These are phyloP conservation scores for Trichopoda pennipes DNA, from an alignment of 2,888 invertebrate genomes.

Conservation along the genomic window DNA sequence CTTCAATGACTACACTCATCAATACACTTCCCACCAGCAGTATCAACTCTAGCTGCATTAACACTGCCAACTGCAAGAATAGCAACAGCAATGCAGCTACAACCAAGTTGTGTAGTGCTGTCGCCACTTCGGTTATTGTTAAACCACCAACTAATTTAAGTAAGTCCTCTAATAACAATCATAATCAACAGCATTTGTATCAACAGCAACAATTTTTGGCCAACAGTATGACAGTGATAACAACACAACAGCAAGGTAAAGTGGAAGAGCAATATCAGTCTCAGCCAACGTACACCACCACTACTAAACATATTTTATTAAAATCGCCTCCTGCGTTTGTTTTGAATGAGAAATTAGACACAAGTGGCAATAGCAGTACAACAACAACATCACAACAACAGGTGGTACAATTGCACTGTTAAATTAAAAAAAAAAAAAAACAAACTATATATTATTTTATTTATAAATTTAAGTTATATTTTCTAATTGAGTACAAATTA, in stretches of 20 bases:
- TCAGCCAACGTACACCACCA: slow-evolving; percentile 63
- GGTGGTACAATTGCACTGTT: slow-evolving; percentile 71
- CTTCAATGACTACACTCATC: slow-evolving; percentile 30
- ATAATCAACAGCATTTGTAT: slow-evolving; percentile 50
- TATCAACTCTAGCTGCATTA: slow-evolving; percentile 20
- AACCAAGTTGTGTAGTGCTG: slow-evolving; percentile 63
- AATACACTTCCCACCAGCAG: slow-evolving; percentile 48
- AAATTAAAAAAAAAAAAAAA: slow-evolving; percentile 44
- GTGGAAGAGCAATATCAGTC: slow-evolving; percentile 48
- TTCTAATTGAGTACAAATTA: slow-evolving; percentile 66
- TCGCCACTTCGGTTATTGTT: slow-evolving; percentile 80
- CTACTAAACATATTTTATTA: slow-evolving; percentile 41
- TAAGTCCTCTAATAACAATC: slow-evolving; percentile 64
- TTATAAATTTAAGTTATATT: slow-evolving; percentile 57
- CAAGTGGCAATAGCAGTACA: slow-evolving; percentile 35
- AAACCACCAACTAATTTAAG: slow-evolving; percentile 74
- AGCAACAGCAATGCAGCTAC: slow-evolving; percentile 32
- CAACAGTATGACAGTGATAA: slow-evolving; percentile 56
- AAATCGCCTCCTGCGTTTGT: slow-evolving; percentile 44
- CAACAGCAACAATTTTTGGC: slow-evolving; percentile 41
- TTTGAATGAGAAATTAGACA: slow-evolving; percentile 40
- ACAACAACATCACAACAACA: slow-evolving; percentile 69
- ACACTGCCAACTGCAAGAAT: slow-evolving; percentile 7
- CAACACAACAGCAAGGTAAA: slow-evolving; percentile 56
- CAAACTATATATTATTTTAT: slow-evolving; percentile 37